Evolutionary conservation across 2,113 vertebrate genomes (phyloP).

Genomic region (Apistogramma diplotaenia): DNA sequence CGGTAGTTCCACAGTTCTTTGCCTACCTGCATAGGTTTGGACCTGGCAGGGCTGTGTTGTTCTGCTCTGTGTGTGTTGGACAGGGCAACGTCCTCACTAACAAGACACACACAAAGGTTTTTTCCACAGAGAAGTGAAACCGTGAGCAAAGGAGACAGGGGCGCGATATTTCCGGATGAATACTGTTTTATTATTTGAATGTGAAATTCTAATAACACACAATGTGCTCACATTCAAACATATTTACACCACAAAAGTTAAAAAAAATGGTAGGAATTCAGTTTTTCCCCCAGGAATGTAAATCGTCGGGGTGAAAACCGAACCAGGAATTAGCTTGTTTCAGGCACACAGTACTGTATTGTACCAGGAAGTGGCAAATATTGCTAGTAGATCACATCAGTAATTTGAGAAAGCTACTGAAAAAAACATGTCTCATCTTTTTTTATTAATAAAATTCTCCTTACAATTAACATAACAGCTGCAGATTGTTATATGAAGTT

Average conservation of each 20-base stretch:
- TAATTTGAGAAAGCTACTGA: neutral
- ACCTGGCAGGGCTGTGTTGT: slow-evolving; percentile 13
- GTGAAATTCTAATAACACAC: slow-evolving; percentile 9
- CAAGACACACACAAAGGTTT: slow-evolving; percentile 24
- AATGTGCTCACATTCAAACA: slow-evolving; percentile 31
- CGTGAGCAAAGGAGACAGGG: neutral
- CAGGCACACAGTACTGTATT: neutral
- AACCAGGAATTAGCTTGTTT: neutral
- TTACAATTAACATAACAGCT: neutral
- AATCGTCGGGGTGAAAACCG: slow-evolving; percentile 19
- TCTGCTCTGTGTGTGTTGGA: slow-evolving; percentile 61
- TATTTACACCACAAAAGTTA: slow-evolving; percentile 21
- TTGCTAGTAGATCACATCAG: neutral
- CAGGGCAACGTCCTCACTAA: slow-evolving; percentile 48
- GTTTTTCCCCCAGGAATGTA: neutral
- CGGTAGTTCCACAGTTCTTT: neutral
- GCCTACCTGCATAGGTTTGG: neutral
- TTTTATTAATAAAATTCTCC: too few species aligned
- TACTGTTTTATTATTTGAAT: slow-evolving; percentile 13
- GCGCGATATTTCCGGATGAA: slow-evolving; percentile 26
- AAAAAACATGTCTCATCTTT: neutral
- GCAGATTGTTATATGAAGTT: neutral
- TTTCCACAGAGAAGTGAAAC: slow-evolving; percentile 29
- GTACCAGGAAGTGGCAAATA: neutral
- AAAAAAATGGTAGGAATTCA: slow-evolving; percentile 21